Evolutionary conservation across 23 tunicate species (phyloP).

Genomic region (Styela clava): DNA sequence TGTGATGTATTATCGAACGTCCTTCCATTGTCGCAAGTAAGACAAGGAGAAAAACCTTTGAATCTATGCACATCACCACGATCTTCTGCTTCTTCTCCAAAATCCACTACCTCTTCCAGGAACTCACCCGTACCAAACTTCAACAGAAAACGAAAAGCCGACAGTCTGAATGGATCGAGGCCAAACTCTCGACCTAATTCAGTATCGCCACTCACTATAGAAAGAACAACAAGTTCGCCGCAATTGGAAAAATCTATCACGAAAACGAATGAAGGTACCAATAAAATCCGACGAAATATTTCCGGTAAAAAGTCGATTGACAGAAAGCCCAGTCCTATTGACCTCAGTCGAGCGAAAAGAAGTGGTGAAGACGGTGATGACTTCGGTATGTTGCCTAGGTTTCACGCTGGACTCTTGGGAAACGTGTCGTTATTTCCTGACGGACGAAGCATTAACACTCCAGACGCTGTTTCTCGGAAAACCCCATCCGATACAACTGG

Average conservation of each 20-base stretch:
- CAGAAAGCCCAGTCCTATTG: slow-evolving; percentile 82
- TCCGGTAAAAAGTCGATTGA: slow-evolving; percentile 63
- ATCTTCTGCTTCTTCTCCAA: slow-evolving; percentile 40
- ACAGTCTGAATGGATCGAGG: neutral
- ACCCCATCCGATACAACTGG: slow-evolving; percentile 71
- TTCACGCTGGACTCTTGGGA: slow-evolving; percentile 35
- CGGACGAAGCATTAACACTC: slow-evolving; percentile 65
- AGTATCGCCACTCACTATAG: neutral
- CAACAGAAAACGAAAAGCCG: neutral
- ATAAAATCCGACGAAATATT: slow-evolving; percentile 9
- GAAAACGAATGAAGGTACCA: neutral
- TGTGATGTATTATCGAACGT: slow-evolving; percentile 12
- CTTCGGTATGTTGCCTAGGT: slow-evolving; percentile 26
- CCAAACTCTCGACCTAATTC: neutral
- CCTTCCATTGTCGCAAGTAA: slow-evolving; percentile 19
- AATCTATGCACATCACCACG: slow-evolving; percentile 81
- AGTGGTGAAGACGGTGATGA: slow-evolving; percentile 40
- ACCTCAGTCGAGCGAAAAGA: slow-evolving; percentile 61
- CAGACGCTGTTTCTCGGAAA: slow-evolving; percentile 70
- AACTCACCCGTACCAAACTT: slow-evolving; percentile 2
- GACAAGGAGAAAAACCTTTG: slow-evolving; percentile 47
- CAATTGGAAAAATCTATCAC: neutral
- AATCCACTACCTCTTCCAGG: slow-evolving; percentile 9
- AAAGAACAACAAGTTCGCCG: neutral
- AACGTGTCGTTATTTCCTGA: slow-evolving; percentile 33